phyloP scores from a whole-genome alignment of 2,797 vertebrate species.

The Hypotaenidia okinawae region DNA sequence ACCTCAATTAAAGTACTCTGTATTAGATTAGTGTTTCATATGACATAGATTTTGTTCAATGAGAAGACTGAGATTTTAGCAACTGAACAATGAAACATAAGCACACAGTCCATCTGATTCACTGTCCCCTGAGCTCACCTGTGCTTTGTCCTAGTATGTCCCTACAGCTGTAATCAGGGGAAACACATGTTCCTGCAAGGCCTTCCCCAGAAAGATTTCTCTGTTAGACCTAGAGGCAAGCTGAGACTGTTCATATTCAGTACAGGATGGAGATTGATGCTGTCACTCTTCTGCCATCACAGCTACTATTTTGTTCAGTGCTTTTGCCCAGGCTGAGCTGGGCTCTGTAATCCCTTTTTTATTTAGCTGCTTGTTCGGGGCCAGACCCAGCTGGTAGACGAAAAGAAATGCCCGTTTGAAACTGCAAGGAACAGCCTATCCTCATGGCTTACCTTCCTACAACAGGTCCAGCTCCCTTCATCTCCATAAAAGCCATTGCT shows the following conservation, averaged over 20 bases:
- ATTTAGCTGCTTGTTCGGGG: neutral
- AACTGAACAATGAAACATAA: neutral
- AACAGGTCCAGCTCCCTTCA: neutral
- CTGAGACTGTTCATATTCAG: neutral
- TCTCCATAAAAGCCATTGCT: neutral
- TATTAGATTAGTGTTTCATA: neutral
- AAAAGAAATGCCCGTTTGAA: neutral
- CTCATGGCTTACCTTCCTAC: neutral
- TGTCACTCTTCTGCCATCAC: neutral
- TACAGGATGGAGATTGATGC: neutral
- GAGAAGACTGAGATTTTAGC: neutral
- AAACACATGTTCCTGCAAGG: neutral
- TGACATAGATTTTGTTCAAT: neutral
- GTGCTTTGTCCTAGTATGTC: neutral
- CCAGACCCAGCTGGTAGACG: neutral
- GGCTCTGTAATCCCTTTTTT: neutral
- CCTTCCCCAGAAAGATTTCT: neutral
- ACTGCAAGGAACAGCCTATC: fast-evolving
- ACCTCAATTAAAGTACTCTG: neutral
- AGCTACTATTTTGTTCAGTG: neutral
- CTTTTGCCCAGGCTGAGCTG: neutral
- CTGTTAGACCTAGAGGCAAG: neutral
- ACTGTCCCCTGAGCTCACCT: fast-evolving
- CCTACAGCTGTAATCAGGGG: neutral
- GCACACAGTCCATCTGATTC: neutral